phyloP scores from a whole-genome alignment of 2,113 vertebrate species.

The Procapra przewalskii region DNA sequence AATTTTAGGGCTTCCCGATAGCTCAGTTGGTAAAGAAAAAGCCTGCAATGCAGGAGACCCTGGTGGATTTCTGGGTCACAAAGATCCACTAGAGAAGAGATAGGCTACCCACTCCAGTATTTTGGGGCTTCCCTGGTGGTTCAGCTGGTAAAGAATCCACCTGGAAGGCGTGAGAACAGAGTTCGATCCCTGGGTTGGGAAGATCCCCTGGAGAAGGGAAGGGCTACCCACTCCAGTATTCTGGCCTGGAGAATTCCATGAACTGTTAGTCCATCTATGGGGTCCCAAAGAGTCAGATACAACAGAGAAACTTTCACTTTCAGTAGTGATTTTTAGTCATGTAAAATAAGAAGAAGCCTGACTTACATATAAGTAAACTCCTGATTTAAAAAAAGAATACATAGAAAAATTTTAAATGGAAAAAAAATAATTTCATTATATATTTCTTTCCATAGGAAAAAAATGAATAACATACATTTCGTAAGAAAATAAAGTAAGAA shows the following conservation, averaged over 20 bases:
- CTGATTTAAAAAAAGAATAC: neutral
- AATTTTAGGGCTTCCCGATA: neutral
- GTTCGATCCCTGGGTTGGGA: neutral
- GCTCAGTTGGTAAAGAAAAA: neutral
- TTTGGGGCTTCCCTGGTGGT: rapidly evolving
- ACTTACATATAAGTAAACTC: neutral
- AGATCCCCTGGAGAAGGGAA: neutral
- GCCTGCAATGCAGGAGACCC: neutral
- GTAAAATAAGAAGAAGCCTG: neutral
- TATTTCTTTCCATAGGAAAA: neutral
- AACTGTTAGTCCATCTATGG: neutral
- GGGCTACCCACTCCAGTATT: neutral
- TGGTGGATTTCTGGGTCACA: neutral
- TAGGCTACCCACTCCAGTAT: neutral
- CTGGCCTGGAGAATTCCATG: neutral
- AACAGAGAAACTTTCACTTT: neutral
- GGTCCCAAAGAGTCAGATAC: neutral
- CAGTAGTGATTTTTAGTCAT: neutral
- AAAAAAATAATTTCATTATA: neutral
- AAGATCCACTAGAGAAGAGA: neutral
- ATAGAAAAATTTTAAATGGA: neutral
- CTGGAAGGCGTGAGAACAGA: neutral
- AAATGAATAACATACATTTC: neutral
- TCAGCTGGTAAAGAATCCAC: neutral
- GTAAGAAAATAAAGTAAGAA: neutral